These are phyloP conservation scores for Tenualosa thibaudeaui DNA, from an alignment of 2,797 vertebrate genomes.

Conservation along the genomic window DNA sequence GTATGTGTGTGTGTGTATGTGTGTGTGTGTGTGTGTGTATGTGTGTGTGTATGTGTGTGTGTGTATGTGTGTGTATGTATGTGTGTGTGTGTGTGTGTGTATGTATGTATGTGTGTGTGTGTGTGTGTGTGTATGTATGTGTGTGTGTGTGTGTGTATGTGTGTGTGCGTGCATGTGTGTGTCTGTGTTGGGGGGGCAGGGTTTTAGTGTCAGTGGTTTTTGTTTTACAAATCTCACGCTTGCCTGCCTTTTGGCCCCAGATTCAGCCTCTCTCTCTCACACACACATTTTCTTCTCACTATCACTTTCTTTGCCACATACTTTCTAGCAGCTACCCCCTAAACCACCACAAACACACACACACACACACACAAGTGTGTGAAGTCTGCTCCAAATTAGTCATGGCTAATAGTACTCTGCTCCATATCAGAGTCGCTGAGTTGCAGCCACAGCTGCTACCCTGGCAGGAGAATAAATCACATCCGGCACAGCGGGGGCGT, in stretches of 20 bases:
- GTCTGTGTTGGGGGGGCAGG: constrained; percentile 41
- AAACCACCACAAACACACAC: too few species aligned
- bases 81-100: neutral
- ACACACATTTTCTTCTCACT: too few species aligned
- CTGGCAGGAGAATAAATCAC: constrained; percentile 81
- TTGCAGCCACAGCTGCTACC: constrained; percentile 77
- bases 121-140: neutral
- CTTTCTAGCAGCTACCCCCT: too few species aligned
- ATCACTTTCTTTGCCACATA: too few species aligned
- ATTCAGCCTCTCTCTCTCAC: constrained; percentile 29
- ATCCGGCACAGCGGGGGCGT: constrained; percentile 57
- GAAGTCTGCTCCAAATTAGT: constrained; percentile 84
- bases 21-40: too few species aligned
- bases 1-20: too few species aligned
- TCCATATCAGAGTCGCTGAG: constrained; percentile 64
- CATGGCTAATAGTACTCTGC: constrained; percentile 59
- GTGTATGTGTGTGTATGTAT: constrained; percentile 1
- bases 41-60: neutral
- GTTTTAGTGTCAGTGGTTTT: constrained; percentile 64
- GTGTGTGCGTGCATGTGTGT: neutral
- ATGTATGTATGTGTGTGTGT: neutral
- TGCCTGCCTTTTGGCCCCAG: constrained; percentile 29
- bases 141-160: neutral
- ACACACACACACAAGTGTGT: constrained; percentile 52
- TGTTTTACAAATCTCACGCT: constrained; percentile 64